Evolutionary conservation across 1,140 invertebrate genomes (phyloP).

Genomic region (Leguminivora glycinivorella): DNA sequence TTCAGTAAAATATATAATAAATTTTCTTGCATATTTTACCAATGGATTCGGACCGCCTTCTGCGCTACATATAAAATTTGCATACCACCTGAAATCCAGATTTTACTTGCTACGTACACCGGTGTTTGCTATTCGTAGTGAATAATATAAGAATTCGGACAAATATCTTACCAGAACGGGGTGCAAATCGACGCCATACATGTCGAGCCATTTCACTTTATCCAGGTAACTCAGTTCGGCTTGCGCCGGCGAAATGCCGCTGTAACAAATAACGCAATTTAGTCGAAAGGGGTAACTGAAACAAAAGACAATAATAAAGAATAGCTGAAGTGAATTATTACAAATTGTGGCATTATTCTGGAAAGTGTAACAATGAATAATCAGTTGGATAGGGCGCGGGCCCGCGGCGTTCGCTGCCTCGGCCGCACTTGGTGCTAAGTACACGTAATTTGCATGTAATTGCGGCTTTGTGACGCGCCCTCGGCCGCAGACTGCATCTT

Average conservation of each 20-base stretch:
- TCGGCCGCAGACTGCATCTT: slow-evolving; percentile 63
- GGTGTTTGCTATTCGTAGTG: slow-evolving; percentile 2
- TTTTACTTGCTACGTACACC: background rate
- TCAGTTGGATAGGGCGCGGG: slow-evolving; percentile 36
- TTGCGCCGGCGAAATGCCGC: slow-evolving; percentile 81
- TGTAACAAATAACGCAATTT: slow-evolving; percentile 56
- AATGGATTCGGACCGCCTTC: background rate
- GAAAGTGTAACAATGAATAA: slow-evolving; percentile 59
- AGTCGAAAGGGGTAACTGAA: slow-evolving; percentile 29
- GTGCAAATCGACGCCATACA: slow-evolving; percentile 97
- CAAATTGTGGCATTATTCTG: slow-evolving; percentile 41
- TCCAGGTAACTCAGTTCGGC: slow-evolving; percentile 95
- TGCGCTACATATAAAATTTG: background rate
- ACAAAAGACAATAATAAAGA: slow-evolving; percentile 29
- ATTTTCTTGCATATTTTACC: background rate
- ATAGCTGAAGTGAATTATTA: slow-evolving; percentile 19
- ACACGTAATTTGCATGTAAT: slow-evolving; percentile 76
- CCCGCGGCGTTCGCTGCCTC: slow-evolving; percentile 36
- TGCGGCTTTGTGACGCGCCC: slow-evolving; percentile 60
- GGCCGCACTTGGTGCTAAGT: slow-evolving; percentile 51
- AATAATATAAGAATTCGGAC: background rate
- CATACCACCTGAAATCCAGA: background rate
- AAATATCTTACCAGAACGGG: slow-evolving; percentile 78
- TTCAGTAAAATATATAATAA: background rate
- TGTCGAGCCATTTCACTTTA: slow-evolving; percentile 96